These are phyloP conservation scores for Nesoenas mayeri DNA, from an alignment of 2,113 vertebrate species.

Conservation along the genomic window DNA sequence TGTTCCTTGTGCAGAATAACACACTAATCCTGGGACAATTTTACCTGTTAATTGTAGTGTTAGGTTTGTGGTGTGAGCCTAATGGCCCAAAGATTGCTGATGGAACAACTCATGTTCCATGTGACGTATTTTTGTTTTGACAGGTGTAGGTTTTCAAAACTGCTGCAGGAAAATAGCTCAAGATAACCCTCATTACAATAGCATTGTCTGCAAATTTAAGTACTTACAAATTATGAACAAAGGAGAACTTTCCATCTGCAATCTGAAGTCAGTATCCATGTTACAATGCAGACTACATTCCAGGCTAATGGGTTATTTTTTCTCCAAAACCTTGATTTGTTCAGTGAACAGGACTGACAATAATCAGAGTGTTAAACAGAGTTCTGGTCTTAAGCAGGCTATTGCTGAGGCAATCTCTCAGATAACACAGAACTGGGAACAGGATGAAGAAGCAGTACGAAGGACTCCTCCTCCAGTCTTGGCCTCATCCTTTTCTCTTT, in stretches of 20 bases:
- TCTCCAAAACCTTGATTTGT: neutral
- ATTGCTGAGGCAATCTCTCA: neutral
- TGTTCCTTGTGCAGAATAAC: neutral
- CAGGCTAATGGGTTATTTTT: neutral
- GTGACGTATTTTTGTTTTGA: neutral
- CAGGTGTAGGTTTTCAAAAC: neutral
- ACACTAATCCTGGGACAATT: neutral
- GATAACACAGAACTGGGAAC: neutral
- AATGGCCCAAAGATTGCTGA: neutral
- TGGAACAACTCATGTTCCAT: neutral
- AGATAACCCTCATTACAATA: neutral
- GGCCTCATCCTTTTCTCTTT: neutral
- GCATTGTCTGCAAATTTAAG: neutral
- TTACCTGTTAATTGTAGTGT: neutral
- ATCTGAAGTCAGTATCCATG: neutral
- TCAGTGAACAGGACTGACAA: neutral
- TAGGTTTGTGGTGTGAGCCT: neutral
- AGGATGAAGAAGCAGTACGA: neutral
- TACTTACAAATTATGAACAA: neutral
- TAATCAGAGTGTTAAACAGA: neutral
- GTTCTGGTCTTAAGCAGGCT: neutral
- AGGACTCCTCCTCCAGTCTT: neutral
- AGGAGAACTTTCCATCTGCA: neutral
- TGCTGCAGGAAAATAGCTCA: neutral
- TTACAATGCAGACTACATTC: neutral